Base-by-base conservation (phyloP, 2,113 vertebrate species). In the Cnemophilus loriae region DNA sequence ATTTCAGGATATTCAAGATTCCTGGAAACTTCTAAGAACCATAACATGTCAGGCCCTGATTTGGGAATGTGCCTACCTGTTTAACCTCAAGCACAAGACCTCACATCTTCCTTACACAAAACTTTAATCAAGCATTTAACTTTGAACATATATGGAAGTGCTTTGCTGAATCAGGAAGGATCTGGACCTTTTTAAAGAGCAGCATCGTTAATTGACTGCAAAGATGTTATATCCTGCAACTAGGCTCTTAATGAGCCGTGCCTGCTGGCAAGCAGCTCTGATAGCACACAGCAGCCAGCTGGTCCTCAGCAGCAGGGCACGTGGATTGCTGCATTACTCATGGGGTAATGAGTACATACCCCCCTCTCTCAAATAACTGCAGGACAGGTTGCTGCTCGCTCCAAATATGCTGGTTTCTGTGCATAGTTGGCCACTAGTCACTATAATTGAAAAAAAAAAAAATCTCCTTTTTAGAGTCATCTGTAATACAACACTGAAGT, bases 1-100 rank as follows among this genome's bases (percentile, higher is more conserved):
- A 60, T 82, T 91, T 94, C 71, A 92, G 74, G 79, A 89, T 56
- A 68, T 26, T 77, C 68, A 75, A 83, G 89, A 93, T 95, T 94
- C 90, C 76, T 84, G 87, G 68, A 93, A 95, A 75, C 82, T 22
- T 82, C 53, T 57, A 49, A 82, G 59, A 95, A 55, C 30, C 1
- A 1, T 47, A 94, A 87, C 53, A 27, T 42, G 84, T 84, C 79
- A 79, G 52, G 70, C 76, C 49, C 70, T 69, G 87, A 94, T 90
- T 71, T 53, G 60, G 75, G 56, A 96, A 86, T 8, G 13, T 10
- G 5, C 35, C 82, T 90, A 64, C 67, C 90, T 69, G 30, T 84
- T 92, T 79, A 89, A 80, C 79, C 64, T 93, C 92, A 68, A 95
- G 70, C 87, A 69, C 69, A 70, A 87, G 71, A 74, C 64, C 78